These are phyloP conservation scores for Zygaena filipendulae DNA, from an alignment of 2,888 invertebrate species.

Conservation along the genomic window DNA sequence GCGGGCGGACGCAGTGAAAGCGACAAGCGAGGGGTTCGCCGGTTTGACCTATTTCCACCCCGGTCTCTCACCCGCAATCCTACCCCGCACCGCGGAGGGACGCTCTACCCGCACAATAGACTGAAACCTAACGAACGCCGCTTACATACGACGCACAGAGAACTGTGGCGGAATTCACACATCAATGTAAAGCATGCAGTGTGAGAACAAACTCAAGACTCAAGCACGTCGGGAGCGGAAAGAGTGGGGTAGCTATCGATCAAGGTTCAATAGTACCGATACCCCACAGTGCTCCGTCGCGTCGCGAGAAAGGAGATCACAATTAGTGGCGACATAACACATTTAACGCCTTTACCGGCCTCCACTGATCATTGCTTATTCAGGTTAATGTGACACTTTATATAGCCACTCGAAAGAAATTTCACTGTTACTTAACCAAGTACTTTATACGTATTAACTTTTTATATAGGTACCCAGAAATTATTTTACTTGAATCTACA, in stretches of 20 bases:
- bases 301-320: constrained; percentile 33
- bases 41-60: constrained; percentile 47
- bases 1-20: constrained; percentile 40
- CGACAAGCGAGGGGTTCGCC: constrained; percentile 33
- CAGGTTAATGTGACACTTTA: too few relatives aligned
- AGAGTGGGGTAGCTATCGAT: constrained; percentile 21
- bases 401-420: too few relatives aligned
- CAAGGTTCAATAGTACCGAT: constrained; percentile 22
- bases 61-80: constrained; percentile 31
- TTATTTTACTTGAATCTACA: too few relatives aligned
- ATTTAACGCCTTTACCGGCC: constrained; percentile 39
- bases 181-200: constrained; percentile 36
- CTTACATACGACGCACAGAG: constrained; percentile 25
- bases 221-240: too few relatives aligned
- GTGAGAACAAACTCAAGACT: constrained; percentile 26
- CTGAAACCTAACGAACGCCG: constrained; percentile 28
- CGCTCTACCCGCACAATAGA: constrained; percentile 10
- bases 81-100: constrained; percentile 18
- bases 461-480: too few relatives aligned
- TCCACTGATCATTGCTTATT: too few relatives aligned
- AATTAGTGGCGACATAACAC: constrained; percentile 48
- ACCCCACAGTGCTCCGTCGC: constrained; percentile 19
- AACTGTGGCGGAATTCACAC: constrained; percentile 31
- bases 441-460: too few relatives aligned
- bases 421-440: too few relatives aligned